These are phyloP conservation scores for Cheilosia urbana DNA, from an alignment of 2,888 invertebrate genomes.

Conservation along the genomic window DNA sequence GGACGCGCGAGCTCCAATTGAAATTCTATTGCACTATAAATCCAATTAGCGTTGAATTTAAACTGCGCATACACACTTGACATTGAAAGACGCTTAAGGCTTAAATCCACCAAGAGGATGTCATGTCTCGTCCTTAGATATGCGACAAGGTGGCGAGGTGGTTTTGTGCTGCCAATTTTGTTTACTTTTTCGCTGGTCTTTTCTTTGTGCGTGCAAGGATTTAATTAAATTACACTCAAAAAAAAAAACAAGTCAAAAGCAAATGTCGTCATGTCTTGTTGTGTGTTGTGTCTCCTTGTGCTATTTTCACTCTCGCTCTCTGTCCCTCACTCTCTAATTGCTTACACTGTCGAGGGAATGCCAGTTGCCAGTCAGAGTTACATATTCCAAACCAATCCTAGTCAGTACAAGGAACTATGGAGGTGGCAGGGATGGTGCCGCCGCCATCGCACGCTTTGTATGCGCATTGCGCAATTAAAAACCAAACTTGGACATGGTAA, in stretches of 20 bases:
- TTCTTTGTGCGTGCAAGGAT: constrained; percentile 67
- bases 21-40: constrained; percentile 73
- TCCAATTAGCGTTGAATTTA: constrained; percentile 71
- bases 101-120: constrained; percentile 7
- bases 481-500: constrained; percentile 66
- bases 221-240: constrained; percentile 66
- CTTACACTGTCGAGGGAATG: not conserved
- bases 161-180: constrained; percentile 40
- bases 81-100: constrained; percentile 68
- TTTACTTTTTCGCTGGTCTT: constrained; percentile 8
- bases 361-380: not conserved
- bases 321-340: constrained; percentile 12
- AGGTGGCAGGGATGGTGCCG: not conserved
- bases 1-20: constrained; percentile 38
- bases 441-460: constrained; percentile 13
- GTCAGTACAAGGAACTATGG: not conserved
- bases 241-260: constrained; percentile 40
- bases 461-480: constrained; percentile 73
- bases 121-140: not conserved
- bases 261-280: constrained; percentile 58
- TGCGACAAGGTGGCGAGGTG: constrained; percentile 57
- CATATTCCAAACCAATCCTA: not conserved
- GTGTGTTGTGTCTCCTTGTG: constrained; percentile 16
- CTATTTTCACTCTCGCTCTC: constrained; percentile 63
- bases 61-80: constrained; percentile 57